These are phyloP conservation scores for Melanostoma scalare DNA, from an alignment of 2,888 invertebrate genomes.

Conservation along the genomic window DNA sequence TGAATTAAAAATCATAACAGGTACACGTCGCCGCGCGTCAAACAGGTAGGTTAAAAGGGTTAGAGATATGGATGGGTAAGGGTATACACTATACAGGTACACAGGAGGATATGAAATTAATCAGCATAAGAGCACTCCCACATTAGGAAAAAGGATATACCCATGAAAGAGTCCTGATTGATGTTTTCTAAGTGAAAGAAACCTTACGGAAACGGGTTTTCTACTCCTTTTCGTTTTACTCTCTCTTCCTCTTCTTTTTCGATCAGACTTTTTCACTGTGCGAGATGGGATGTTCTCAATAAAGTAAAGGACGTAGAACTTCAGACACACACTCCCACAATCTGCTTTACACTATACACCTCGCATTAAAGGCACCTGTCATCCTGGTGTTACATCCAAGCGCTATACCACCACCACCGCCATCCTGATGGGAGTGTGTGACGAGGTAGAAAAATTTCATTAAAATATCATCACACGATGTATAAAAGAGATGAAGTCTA, in stretches of 20 bases:
- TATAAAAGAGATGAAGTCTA: slow-evolving; percentile 42
- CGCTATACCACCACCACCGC: background rate
- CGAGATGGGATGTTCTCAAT: slow-evolving; percentile 46
- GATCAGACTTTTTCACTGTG: background rate
- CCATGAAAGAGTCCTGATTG: slow-evolving; percentile 70
- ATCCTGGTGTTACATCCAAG: slow-evolving; percentile 60
- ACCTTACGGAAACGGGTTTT: slow-evolving; percentile 59
- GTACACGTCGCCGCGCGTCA: slow-evolving; percentile 27
- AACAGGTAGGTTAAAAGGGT: slow-evolving; percentile 61
- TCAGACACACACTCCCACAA: slow-evolving; percentile 28
- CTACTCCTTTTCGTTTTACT: slow-evolving; percentile 2
- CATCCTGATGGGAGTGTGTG: slow-evolving; percentile 46
- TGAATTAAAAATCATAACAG: slow-evolving; percentile 71
- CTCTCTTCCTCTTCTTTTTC: background rate
- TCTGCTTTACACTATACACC: slow-evolving; percentile 1
- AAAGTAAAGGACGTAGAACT: slow-evolving; percentile 48
- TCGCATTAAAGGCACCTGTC: slow-evolving; percentile 66
- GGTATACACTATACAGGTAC: background rate
- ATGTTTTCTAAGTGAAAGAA: slow-evolving; percentile 71
- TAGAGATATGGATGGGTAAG: slow-evolving; percentile 10
- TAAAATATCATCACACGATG: slow-evolving; percentile 71
- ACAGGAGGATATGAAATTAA: slow-evolving; percentile 67
- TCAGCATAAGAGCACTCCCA: slow-evolving; percentile 71
- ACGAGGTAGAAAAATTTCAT: slow-evolving; percentile 71
- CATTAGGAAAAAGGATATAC: slow-evolving; percentile 65